Evolutionary conservation across 2,797 vertebrate species (phyloP).

Genomic region (Peromyscus nudipes): DNA sequence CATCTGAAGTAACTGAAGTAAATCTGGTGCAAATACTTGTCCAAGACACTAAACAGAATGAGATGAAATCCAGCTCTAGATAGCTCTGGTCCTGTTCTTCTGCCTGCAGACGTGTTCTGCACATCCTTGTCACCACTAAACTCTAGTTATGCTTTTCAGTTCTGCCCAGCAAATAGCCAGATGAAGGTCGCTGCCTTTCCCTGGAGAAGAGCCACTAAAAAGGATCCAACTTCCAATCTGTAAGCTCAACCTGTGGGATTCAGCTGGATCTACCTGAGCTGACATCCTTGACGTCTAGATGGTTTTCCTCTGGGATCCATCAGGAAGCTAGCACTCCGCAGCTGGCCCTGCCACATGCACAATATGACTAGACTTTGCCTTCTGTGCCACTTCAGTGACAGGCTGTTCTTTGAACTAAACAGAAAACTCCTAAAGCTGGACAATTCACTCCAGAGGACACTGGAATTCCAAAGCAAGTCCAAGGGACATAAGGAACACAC

Average conservation of each 20-base stretch:
- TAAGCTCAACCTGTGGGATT: background rate
- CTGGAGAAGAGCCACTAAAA: background rate
- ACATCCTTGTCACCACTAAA: background rate
- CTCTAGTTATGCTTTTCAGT: background rate
- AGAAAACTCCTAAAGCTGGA: background rate
- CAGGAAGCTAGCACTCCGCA: background rate
- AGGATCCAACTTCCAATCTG: background rate
- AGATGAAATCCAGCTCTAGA: background rate
- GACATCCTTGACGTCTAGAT: background rate
- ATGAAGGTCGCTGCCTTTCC: background rate
- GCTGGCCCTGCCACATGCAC: background rate
- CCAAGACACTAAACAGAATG: background rate
- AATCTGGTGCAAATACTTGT: background rate
- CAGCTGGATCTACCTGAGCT: background rate
- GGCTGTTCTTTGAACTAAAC: background rate
- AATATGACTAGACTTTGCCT: background rate
- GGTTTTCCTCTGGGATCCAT: background rate
- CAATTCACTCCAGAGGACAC: background rate
- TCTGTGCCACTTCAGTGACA: background rate
- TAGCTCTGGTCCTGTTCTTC: background rate
- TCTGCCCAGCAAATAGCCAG: background rate
- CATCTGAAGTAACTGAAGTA: background rate
- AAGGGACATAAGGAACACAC: background rate
- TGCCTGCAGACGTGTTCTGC: no score
- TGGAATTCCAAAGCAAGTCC: background rate